phyloP scores from a whole-genome alignment of 2,113 vertebrate species.

The Vulpes ferrilata region DNA sequence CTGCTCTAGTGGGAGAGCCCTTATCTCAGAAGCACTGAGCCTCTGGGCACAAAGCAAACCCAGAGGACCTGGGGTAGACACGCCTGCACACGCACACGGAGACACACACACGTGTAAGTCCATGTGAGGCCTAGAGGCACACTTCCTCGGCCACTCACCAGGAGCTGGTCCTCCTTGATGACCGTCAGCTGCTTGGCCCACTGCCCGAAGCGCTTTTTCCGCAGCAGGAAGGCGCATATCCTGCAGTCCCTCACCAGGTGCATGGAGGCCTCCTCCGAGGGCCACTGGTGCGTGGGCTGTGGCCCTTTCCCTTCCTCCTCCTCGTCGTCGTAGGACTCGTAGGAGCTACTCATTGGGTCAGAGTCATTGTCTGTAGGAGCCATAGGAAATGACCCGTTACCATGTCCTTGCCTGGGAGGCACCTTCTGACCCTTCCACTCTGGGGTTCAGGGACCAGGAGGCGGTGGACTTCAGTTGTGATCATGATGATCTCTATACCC shows the following conservation, averaged over 20 bases:
- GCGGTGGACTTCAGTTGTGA: not conserved
- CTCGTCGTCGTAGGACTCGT: slow-evolving; percentile 98
- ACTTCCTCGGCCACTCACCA: slow-evolving; percentile 88
- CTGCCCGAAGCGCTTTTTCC: slow-evolving; percentile 98
- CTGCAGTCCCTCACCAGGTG: slow-evolving; percentile 94
- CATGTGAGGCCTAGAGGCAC: not conserved
- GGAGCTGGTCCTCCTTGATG: slow-evolving; percentile 94
- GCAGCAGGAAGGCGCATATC: slow-evolving; percentile 96
- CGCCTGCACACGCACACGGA: not conserved
- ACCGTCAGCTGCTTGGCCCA: slow-evolving; percentile 98
- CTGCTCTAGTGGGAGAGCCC: not conserved
- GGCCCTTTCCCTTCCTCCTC: slow-evolving; percentile 95
- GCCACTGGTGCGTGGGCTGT: slow-evolving; percentile 93
- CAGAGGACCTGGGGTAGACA: not conserved
- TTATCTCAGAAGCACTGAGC: not conserved
- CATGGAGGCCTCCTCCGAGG: slow-evolving; percentile 92
- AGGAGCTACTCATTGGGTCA: slow-evolving; percentile 97
- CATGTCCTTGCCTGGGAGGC: not conserved
- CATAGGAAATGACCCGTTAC: not conserved
- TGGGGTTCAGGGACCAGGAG: not conserved
- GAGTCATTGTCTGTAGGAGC: slow-evolving; percentile 95
- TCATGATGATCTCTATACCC: too few species aligned
- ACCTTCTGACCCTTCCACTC: not conserved
- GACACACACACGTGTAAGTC: fast-evolving
- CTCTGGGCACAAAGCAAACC: not conserved